Conservation (phyloP, 2,113 vertebrate genomes). For the Petaurus breviceps region DNA sequence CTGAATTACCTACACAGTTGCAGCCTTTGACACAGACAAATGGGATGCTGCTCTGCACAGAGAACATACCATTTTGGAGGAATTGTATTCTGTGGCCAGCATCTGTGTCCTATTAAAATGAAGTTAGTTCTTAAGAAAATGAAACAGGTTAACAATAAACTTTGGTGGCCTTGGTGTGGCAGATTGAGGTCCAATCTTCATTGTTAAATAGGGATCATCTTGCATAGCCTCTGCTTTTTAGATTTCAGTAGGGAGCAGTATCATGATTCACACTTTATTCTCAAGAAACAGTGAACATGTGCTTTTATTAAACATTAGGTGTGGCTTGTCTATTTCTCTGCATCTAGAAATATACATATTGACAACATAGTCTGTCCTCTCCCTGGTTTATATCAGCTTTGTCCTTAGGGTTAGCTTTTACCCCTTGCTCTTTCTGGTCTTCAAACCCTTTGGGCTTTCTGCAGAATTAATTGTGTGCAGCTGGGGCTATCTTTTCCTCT, state of each 20-base stretch:
- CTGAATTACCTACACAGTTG: not conserved
- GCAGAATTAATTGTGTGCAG: constrained; percentile 72
- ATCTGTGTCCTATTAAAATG: not conserved
- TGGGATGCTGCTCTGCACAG: not conserved
- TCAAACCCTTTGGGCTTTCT: constrained; percentile 50
- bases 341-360: constrained; percentile 56
- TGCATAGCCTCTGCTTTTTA: not conserved
- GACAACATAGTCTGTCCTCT: constrained; percentile 62
- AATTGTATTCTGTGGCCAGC: not conserved
- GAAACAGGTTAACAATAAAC: not conserved
- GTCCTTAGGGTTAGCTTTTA: constrained; percentile 65
- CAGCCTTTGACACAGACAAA: not conserved
- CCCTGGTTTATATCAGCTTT: constrained; percentile 69
- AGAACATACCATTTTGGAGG: not conserved
- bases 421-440: constrained; percentile 54
- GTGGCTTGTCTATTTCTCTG: not conserved
- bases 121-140: not conserved
- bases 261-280: constrained; percentile 1
- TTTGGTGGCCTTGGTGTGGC: not conserved
- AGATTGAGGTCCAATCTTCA: not conserved
- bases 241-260: not conserved
- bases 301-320: not conserved
- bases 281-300: not conserved
- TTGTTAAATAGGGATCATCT: not conserved
- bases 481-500: constrained; percentile 62